Evolutionary conservation across 2,797 vertebrate species (phyloP), one percentile per base, ranked within the genome.

Genomic region (Eutrigla gurnardus): DNA sequence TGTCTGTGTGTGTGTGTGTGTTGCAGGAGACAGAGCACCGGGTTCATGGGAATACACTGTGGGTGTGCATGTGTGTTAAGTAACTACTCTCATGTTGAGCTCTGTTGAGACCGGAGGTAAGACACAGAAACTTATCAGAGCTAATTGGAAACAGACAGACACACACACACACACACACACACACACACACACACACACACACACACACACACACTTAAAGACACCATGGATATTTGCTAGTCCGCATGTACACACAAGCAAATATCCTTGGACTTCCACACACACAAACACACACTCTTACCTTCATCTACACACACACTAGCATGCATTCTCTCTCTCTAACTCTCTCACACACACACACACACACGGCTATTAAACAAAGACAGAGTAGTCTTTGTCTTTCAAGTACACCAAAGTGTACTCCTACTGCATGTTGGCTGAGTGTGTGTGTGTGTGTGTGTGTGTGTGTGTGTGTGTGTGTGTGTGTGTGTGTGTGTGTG

Each of bases 81-180:
- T 88, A 87, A 90, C 85, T 58, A 15, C 65, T 82, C 78, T 78
- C 80, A 85, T 87, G 85, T 85, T 84, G 78, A 73, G 82, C 80
- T 80, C 68, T 80, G 73, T 75, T 84, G 84, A 82, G 84, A 87
- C 88, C 89, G 76, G 91, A 92, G 91, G 89, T 91, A 87, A 86
- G 87, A 88, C 84, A 83, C 85, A 89, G 87, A 89, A 86, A 89
- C 82, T 89, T 85, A 83, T 86, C 65, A n/a, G 59, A 73, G 77
- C 72, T 91, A 92, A 93, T 93, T 92, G 84, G 86, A 92, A 93
- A 84, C 89, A 92, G 81, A 78, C 68, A 33, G 36, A 62, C 14
- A 60, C n/a, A 57, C 8, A n/a, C 52, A 72, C 7, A 67, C 62
- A 50, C 35, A 58, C 50, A 58, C 55, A 58, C 32, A 57, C 8